Evolutionary conservation across 1,140 invertebrate genomes (phyloP), one percentile per base, ranked within the genome.

Genomic region (Trypoxylus dichotomus): DNA sequence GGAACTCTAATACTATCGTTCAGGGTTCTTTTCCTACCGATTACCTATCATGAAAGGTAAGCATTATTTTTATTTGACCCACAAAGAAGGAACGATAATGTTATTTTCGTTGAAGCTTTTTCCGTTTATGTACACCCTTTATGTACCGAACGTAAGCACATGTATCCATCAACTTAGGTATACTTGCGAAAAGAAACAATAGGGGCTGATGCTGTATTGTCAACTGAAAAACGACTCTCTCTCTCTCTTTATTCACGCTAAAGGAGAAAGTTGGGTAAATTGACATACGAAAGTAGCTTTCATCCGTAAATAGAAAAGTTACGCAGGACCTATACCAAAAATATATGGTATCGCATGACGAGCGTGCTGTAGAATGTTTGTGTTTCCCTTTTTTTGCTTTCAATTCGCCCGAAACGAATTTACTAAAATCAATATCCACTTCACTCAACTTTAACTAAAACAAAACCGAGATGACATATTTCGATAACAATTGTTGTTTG

Each of bases 401-500:
- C 47, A 54, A 54, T n/a, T 54, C 47, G 47, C 47, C 13, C 47
- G 47, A 54, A 19, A 54, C 47, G 15, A 54, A 19, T n/a, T 54
- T 54, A 19, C 47, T 54, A 54, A 7, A 19, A 19, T 54, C 47
- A 15, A 54, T 54, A 54, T 54, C 47, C 47, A 15, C 15, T 19
- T 8, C 32, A 37, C 32, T 37, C 32, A 37, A 37, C 32, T 37
- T 37, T 37, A 54, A 54, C 13, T 54, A n/a, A 54, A 54, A 54
- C 47, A 54, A 54, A 54, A 19, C 47, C 47, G 47, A 15, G 47
- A 19, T 15, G 19, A 19, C 47, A 54, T 54, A 54, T 19, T 54
- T 54, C 47, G 47, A 71, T 13, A 72, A 73, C 76, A 42, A 42
- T 21, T 71, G 43, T 79, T 19, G 75, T 54, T 41, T 71, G 78